phyloP scores from a whole-genome alignment of 2,113 vertebrate genomes.

The Chascanopsetta lugubris region DNA sequence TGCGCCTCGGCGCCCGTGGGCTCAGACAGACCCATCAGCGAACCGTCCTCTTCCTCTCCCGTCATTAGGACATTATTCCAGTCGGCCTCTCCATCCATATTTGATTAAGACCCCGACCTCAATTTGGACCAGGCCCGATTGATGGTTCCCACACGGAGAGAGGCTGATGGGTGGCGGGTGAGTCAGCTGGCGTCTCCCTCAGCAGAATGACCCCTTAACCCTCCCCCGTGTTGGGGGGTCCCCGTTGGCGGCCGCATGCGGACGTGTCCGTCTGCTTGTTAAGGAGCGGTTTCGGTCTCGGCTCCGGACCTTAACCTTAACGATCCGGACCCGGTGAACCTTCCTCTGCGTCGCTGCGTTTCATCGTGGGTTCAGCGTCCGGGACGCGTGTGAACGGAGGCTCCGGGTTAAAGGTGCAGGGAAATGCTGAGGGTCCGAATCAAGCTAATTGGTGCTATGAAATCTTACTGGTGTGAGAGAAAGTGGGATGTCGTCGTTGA shows the following conservation, averaged over 20 bases:
- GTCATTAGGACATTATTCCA: slow-evolving; percentile 78
- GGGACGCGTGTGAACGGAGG: slow-evolving; percentile 71
- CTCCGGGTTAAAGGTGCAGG: slow-evolving; percentile 48
- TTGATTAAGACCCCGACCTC: slow-evolving; percentile 76
- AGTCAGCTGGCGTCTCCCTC: slow-evolving; percentile 52
- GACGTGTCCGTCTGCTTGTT: slow-evolving; percentile 74
- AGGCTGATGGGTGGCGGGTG: slow-evolving; percentile 47
- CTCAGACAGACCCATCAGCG: slow-evolving; percentile 42
- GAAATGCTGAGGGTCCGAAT: slow-evolving; percentile 42
- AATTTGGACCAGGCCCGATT: slow-evolving; percentile 66
- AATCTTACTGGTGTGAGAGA: slow-evolving; percentile 31
- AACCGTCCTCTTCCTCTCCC: slow-evolving; percentile 59
- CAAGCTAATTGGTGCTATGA: slow-evolving; percentile 53
- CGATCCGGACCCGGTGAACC: slow-evolving; percentile 63
- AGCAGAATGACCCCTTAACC: slow-evolving; percentile 67
- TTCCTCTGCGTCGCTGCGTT: slow-evolving; percentile 48
- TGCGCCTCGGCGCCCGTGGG: slow-evolving; percentile 39
- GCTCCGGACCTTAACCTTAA: slow-evolving; percentile 75
- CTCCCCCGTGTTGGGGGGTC: slow-evolving; percentile 48
- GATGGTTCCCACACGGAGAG: slow-evolving; percentile 62
- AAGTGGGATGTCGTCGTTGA: slow-evolving; percentile 53
- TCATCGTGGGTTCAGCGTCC: slow-evolving; percentile 69
- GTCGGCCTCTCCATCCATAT: slow-evolving; percentile 74
- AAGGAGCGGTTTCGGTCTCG: slow-evolving; percentile 73
- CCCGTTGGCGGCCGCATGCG: slow-evolving; percentile 55